phyloP scores from a whole-genome alignment of 30 jellyfish, hydroid and myxozoan genomes.

The Pelagia noctiluca region DNA sequence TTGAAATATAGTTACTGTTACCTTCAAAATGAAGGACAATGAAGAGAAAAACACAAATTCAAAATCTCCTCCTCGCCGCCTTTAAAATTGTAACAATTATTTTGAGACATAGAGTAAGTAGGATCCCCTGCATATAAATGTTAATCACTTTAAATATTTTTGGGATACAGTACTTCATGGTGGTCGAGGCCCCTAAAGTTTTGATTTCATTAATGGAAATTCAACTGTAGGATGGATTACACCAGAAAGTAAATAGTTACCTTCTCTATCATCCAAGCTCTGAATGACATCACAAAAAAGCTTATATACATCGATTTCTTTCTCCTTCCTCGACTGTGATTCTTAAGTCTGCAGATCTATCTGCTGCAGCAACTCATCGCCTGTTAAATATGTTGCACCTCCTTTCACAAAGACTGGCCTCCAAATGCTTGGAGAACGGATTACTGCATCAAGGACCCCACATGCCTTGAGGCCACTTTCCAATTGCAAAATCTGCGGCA shows the following conservation, averaged over 20 bases:
- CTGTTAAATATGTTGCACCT: conserved; percentile 3
- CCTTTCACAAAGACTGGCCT: neutral
- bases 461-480: conserved; percentile 9
- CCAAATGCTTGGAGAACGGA: conserved; percentile 4
- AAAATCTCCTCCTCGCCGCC: neutral
- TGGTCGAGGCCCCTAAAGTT: conserved; percentile 3
- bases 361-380: conserved; percentile 2
- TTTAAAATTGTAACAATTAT: neutral
- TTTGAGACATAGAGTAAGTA: neutral
- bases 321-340: conserved; percentile 1
- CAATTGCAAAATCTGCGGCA: neutral
- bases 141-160: neutral
- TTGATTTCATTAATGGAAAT: neutral
- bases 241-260: neutral
- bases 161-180: neutral
- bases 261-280: neutral
- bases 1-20: neutral
- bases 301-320: neutral
- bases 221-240: conserved; percentile 1
- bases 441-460: conserved; percentile 5
- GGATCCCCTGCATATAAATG: neutral
- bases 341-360: neutral
- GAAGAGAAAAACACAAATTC: neutral
- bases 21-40: conserved; percentile 1
- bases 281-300: neutral